These are phyloP conservation scores for Trypoxylus dichotomus DNA, from an alignment of 1,140 invertebrate species.

Conservation along the genomic window DNA sequence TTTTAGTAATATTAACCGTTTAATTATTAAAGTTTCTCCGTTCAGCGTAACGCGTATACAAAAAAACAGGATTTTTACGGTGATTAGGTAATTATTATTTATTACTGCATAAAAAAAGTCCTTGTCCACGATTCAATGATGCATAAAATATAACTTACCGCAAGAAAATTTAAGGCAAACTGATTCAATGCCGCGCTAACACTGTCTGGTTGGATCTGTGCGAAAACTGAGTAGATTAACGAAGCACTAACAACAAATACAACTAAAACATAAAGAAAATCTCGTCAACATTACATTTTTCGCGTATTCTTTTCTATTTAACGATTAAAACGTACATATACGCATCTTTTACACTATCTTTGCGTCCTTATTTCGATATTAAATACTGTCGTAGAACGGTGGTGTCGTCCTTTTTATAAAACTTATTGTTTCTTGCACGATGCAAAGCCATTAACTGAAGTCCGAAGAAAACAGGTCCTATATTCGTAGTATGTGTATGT, in stretches of 20 bases:
- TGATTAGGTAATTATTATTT: neutral
- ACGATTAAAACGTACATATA: neutral
- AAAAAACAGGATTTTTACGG: too few relatives aligned
- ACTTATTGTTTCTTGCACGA: neutral
- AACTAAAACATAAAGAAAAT: conserved; percentile 4
- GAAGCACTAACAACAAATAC: neutral
- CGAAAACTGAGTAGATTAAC: neutral
- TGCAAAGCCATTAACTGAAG: neutral
- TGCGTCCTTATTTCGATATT: neutral
- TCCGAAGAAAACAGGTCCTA: neutral
- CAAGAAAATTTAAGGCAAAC: conserved; percentile 34
- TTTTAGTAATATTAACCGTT: neutral
- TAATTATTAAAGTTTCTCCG: too few relatives aligned
- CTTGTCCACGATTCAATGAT: neutral
- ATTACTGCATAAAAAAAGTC: neutral
- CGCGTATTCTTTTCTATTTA: neutral
- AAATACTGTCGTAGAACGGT: neutral
- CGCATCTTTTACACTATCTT: neutral
- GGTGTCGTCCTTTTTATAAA: neutral
- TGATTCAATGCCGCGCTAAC: conserved; percentile 34
- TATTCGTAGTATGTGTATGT: neutral
- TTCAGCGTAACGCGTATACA: too few relatives aligned
- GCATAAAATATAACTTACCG: conserved; percentile 28
- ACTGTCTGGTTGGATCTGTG: neutral
- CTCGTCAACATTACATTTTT: neutral